phyloP scores from a whole-genome alignment of 2,797 vertebrate species.

The Thaleichthys pacificus region DNA sequence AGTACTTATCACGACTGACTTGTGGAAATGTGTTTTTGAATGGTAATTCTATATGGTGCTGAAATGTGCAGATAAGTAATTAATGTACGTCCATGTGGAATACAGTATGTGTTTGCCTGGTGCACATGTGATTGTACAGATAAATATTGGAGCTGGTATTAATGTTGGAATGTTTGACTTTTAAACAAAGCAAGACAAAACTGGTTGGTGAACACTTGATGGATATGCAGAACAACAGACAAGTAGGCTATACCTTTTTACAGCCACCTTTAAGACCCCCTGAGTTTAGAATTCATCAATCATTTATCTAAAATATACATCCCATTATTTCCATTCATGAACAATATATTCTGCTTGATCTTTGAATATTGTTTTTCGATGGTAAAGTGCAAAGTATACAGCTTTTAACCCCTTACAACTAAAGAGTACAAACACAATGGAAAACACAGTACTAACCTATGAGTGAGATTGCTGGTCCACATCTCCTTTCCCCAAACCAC shows the following conservation, averaged over 20 bases:
- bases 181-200: not conserved
- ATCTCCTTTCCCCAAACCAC: conserved; percentile 19
- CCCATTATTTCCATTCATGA: not conserved
- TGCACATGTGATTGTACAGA: too few relatives aligned
- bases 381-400: not conserved
- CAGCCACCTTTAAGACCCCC: too few relatives aligned
- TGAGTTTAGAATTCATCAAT: too few relatives aligned
- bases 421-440: not conserved
- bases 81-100: too few relatives aligned
- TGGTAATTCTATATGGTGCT: not conserved
- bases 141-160: not conserved
- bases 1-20: not conserved
- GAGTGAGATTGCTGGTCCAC: conserved; percentile 26
- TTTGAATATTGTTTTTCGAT: not conserved
- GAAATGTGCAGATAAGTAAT: not conserved
- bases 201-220: too few relatives aligned
- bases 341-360: not conserved
- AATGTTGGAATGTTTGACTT: not conserved
- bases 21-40: not conserved
- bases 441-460: conserved; percentile 51
- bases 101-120: too few relatives aligned
- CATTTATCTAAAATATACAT: too few relatives aligned
- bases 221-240: too few relatives aligned
- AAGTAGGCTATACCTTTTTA: too few relatives aligned
- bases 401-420: not conserved